phyloP scores from a whole-genome alignment of 2,888 invertebrate genomes.

The Parelbella ahira region DNA sequence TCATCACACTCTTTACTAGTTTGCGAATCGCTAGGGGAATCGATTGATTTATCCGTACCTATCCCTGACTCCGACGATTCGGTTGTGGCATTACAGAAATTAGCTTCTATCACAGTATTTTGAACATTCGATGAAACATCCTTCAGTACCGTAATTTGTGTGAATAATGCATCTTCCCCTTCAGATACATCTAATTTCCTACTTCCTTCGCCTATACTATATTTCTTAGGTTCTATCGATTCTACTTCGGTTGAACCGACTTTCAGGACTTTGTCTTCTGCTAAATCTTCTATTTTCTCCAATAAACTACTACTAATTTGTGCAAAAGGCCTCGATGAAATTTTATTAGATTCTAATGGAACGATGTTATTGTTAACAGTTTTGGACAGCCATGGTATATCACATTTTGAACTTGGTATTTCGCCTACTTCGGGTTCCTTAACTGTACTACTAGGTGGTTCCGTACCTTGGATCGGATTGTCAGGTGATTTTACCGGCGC shows the following conservation, averaged over 20 bases:
- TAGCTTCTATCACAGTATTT: constrained; percentile 67
- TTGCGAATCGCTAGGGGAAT: constrained; percentile 72
- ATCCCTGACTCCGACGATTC: constrained; percentile 72
- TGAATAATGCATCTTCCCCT: constrained; percentile 68
- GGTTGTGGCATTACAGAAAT: constrained; percentile 62
- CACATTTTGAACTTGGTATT: constrained; percentile 56
- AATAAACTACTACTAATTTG: constrained; percentile 62
- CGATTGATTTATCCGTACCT: constrained; percentile 72
- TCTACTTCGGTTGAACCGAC: constrained; percentile 35
- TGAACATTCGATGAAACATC: constrained; percentile 71
- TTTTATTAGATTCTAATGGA: constrained; percentile 58
- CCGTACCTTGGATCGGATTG: constrained; percentile 71
- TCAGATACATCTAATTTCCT: constrained; percentile 61
- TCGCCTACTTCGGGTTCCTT: constrained; percentile 60
- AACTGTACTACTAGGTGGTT: constrained; percentile 72
- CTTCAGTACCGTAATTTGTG: constrained; percentile 71
- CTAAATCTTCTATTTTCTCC: constrained; percentile 53
- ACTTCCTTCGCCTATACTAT: constrained; percentile 41
- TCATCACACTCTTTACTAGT: constrained; percentile 74
- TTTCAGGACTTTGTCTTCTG: constrained; percentile 38
- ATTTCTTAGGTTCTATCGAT: constrained; percentile 2
- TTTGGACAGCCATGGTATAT: constrained; percentile 75
- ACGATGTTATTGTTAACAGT: constrained; percentile 72
- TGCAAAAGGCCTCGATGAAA: constrained; percentile 65
- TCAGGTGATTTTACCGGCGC: constrained; percentile 72